phyloP scores from a whole-genome alignment of 2,113 vertebrate species.

The Gracilinanus agilis region DNA sequence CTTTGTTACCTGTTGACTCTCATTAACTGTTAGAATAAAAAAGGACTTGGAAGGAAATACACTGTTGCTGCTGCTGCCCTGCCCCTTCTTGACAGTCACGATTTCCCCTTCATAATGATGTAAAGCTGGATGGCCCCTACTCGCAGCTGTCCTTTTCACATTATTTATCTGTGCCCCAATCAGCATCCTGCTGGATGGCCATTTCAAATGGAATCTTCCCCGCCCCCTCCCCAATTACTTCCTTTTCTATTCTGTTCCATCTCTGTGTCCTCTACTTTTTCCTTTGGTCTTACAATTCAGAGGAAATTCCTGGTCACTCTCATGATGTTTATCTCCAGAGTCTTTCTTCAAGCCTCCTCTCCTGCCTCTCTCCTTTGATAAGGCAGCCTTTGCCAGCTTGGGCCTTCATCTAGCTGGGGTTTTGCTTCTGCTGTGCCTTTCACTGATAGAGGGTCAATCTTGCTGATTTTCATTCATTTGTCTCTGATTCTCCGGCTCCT shows the following conservation, averaged over 20 bases:
- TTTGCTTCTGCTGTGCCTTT: neutral
- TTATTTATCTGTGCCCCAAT: neutral
- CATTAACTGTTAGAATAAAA: neutral
- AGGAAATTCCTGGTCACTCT: neutral
- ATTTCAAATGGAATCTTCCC: neutral
- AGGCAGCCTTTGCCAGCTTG: neutral
- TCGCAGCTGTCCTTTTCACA: rapidly evolving
- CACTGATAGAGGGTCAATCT: neutral
- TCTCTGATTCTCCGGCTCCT: neutral
- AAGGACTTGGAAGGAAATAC: neutral
- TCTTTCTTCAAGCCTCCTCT: rapidly evolving
- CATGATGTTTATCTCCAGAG: neutral
- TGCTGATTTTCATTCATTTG: neutral
- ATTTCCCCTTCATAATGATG: neutral
- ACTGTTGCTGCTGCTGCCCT: rapidly evolving
- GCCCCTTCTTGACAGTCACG: neutral
- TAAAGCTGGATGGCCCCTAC: rapidly evolving
- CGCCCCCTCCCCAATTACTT: rapidly evolving
- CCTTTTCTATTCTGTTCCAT: neutral
- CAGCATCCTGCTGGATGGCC: neutral
- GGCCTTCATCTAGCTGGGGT: neutral
- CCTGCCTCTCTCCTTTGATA: neutral
- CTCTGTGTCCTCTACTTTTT: neutral
- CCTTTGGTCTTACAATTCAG: neutral
- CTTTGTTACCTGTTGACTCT: conserved; percentile 25